Base-by-base conservation (phyloP, 2,113 vertebrate genomes). In the Hemicordylus capensis region DNA sequence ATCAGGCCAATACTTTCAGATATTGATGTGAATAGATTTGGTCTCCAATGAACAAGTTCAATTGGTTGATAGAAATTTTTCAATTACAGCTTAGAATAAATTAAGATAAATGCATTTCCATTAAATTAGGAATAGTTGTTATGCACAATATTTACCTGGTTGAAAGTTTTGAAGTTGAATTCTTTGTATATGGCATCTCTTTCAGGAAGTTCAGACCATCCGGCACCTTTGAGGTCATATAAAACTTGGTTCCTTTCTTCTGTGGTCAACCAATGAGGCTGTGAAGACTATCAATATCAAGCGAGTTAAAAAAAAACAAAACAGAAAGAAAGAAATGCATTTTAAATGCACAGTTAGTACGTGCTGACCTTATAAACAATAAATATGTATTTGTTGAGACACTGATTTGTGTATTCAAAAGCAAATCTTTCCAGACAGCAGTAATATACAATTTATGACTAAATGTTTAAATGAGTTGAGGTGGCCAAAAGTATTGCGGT, bases 131-230 rank as follows among this genome's bases (percentile, higher is more conserved):
- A 94, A 82, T 3, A 17, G 37, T 5, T 28, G 14, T 17, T 10
- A 46, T 10, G 31, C 85, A 34, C 19, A 37, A 31, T 70, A 81
- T 88, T 94, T 94, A 97, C 98, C 98, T 99, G 98, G 93, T 99
- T 99, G 92, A 98, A 98, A 83, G 94, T 98, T 95, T 98, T 98
- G 95, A 99, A 99, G 93, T 96, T 95, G 86, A 99, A 97, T 86
- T 99, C 99, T 91, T 99, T 99, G 95, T 98, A 98, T 89, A 99
- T 97, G 89, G 98, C 98, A 81, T 99, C 97, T 61, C 98, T 97
- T 67, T 96, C 96, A 1, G 96, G 96, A 85, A 98, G 91, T 85
- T 98, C 96, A 66, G 95, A 93, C 99, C 99, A 99, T 56, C 99
- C 99, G 1, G 97, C 93, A 66, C 97, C 94, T 92, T 97, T 97